A percentile compares a stretch with the other conserved stretches of the same genome.
These are phyloP conservation scores for Lepidothrix coronata DNA, from an alignment of 2,113 vertebrate species.

Conservation along the genomic window DNA sequence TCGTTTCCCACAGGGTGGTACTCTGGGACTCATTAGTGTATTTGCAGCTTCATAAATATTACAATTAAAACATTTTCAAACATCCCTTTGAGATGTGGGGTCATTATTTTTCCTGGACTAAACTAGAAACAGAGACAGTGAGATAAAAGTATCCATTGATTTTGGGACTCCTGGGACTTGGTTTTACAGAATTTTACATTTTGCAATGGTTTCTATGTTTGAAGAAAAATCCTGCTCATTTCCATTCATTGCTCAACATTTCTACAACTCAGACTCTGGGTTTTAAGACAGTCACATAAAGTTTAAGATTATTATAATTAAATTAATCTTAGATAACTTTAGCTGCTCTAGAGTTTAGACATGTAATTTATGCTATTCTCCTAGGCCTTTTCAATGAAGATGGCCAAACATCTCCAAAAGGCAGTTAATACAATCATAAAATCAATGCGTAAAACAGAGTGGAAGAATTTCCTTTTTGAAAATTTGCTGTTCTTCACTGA, in stretches of 20 bases:
- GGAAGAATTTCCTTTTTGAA: neutral
- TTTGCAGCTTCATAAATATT: slow-evolving; percentile 14
- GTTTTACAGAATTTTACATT: neutral
- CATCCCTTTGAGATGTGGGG: neutral
- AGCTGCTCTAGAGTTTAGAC: neutral
- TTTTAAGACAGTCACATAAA: neutral
- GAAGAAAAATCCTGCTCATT: neutral
- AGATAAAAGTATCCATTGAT: neutral
- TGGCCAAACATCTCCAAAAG: neutral
- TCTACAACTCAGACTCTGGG: neutral
- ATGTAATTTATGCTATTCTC: neutral
- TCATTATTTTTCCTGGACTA: neutral
- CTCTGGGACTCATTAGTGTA: neutral
- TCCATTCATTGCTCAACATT: neutral
- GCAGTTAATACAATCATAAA: neutral
- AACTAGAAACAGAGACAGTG: neutral
- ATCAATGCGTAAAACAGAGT: neutral
- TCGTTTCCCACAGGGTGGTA: neutral
- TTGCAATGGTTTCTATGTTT: neutral
- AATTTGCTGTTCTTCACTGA: neutral
- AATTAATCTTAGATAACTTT: neutral
- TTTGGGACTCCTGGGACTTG: neutral
- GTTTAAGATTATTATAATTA: neutral
- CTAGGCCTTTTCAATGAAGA: neutral
- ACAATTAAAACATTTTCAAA: neutral